phyloP scores from a whole-genome alignment of 2,797 vertebrate species.

The Acrocephalus scirpaceus region DNA sequence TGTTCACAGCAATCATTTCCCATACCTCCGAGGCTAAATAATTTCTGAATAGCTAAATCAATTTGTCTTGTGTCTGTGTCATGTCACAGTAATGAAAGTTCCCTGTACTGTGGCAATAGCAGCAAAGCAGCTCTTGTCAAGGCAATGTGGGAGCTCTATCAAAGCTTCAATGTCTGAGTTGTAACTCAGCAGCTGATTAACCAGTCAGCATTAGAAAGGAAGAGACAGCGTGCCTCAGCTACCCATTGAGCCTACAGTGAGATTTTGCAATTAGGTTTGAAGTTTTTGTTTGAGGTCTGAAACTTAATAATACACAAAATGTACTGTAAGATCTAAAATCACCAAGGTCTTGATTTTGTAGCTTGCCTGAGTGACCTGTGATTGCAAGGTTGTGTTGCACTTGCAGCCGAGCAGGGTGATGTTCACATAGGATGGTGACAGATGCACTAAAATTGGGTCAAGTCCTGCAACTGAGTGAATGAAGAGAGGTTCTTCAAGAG shows the following conservation, averaged over 20 bases:
- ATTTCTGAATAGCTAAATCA: constrained; percentile 54
- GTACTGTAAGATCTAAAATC: constrained; percentile 56
- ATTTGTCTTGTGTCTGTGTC: constrained; percentile 44
- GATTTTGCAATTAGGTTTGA: constrained; percentile 6
- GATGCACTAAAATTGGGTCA: constrained; percentile 58
- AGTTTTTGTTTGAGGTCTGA: constrained; percentile 40
- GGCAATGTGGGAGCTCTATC: neutral
- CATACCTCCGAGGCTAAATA: constrained; percentile 40
- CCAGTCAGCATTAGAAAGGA: constrained; percentile 8
- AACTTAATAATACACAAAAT: constrained; percentile 60
- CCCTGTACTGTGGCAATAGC: neutral
- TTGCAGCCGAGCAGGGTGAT: constrained; percentile 32
- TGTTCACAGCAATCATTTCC: constrained; percentile 37
- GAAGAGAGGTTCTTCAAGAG: constrained; percentile 39
- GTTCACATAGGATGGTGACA: constrained; percentile 43
- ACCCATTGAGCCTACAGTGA: neutral
- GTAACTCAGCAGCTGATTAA: constrained; percentile 38
- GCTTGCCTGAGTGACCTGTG: constrained; percentile 56
- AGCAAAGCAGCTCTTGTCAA: constrained; percentile 1
- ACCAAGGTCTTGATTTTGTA: constrained; percentile 48
- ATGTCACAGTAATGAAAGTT: constrained; percentile 31
- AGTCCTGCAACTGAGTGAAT: constrained; percentile 56
- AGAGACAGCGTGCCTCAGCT: neutral
- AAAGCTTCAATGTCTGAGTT: neutral
- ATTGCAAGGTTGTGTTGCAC: constrained; percentile 59